Conservation (phyloP, 2,797 vertebrate genomes). For the Lates japonicus region DNA sequence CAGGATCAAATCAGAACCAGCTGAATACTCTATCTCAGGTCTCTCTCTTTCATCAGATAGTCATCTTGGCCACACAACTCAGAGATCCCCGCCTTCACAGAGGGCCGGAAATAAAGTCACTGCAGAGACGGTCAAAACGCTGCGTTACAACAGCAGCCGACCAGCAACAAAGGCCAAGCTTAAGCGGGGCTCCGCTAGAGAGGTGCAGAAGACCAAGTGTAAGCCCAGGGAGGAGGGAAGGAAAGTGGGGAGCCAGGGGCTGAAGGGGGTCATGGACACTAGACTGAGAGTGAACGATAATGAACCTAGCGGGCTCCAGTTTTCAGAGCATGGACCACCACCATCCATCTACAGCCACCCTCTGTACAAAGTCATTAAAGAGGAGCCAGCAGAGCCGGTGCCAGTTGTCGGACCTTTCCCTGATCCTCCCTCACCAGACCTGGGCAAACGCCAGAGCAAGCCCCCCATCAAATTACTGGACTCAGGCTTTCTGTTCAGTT, state of each 20-base stretch:
- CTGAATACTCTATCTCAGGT: slow-evolving; percentile 76
- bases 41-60: slow-evolving; percentile 43
- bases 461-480: slow-evolving; percentile 89
- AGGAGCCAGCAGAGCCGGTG: slow-evolving; percentile 86
- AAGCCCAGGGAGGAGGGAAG: slow-evolving; percentile 58
- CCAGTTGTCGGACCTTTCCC: slow-evolving; percentile 76
- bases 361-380: slow-evolving; percentile 87
- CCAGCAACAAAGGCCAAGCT: slow-evolving; percentile 63
- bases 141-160: slow-evolving; percentile 78
- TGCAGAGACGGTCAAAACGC: slow-evolving; percentile 50
- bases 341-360: slow-evolving; percentile 79
- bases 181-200: slow-evolving; percentile 41
- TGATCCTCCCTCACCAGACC: slow-evolving; percentile 79
- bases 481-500: slow-evolving; percentile 88
- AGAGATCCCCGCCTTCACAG: slow-evolving; percentile 31
- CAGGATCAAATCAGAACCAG: slow-evolving; percentile 83
- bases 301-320: slow-evolving; percentile 46
- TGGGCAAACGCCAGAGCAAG: slow-evolving; percentile 89
- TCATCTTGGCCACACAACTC: not conserved
- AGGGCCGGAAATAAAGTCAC: slow-evolving; percentile 36
- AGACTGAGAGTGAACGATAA: slow-evolving; percentile 41
- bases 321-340: slow-evolving; percentile 60
- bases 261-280: slow-evolving; percentile 22
- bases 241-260: slow-evolving; percentile 49
- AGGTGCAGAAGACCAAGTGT: slow-evolving; percentile 38